Evolutionary conservation across 1,140 invertebrate genomes (phyloP), one percentile per base, ranked within the genome.

Genomic region (Notospermus geniculatus): DNA sequence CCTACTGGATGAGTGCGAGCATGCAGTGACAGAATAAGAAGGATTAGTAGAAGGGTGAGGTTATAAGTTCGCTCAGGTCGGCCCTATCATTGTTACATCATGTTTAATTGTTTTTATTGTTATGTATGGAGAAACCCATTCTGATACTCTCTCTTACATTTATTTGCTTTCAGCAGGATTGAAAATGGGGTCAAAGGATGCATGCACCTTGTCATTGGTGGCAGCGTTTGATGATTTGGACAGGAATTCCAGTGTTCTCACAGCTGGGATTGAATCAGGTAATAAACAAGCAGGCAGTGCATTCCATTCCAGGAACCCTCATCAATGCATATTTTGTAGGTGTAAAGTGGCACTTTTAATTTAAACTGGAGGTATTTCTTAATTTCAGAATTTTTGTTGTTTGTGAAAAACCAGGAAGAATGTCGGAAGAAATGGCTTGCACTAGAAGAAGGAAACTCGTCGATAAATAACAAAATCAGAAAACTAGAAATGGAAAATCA

Each of bases 381-480:
- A n/a, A n/a, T n/a, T 69, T 65, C 76, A 91, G 90, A 89, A 81
- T 91, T 91, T 71, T 70, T 88, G 4, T 82, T 84, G 60, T 90
- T 90, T 80, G 81, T 87, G 9, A 83, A 85, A 43, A 85, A 88
- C 68, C 87, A 89, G 77, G 88, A 91, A 69, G 85, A 87, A 78
- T 87, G 88, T 64, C 78, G 88, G 30, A 81, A 85, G 54, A 88
- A 89, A 73, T 90, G 88, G 85, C 71, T 86, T 0, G 79, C 83
- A 1, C 84, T 87, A 11, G 87, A 88, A 45, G 82, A 85, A 45
- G 89, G 91, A 71, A 85, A 87, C 58, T 82, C 84, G 29, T 81
- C 88, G 1, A 79, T 91, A 13, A 86, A 89, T 65, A 83, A 83
- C 2, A 85, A 87, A 66, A 74, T 90, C 36, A 86, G 88, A 66